Conservation (phyloP, 2,888 invertebrate species). For the Cataglyphis cursor region DNA sequence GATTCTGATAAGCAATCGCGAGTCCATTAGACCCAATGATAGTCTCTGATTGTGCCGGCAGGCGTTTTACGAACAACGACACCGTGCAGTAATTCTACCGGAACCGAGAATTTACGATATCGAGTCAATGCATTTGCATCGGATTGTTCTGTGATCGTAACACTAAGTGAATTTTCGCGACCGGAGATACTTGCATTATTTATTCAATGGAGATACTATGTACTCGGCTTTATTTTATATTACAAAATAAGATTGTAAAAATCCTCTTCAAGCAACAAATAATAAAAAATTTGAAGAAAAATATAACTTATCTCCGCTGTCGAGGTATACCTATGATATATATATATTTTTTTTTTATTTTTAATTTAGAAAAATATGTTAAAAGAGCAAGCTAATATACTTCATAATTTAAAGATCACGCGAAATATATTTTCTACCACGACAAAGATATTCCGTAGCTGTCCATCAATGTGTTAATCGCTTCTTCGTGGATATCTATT, state of each 20-base stretch:
- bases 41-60: slow-evolving; percentile 55
- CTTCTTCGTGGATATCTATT: background rate
- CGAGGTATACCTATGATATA: too few species aligned
- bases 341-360: background rate
- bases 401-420: slow-evolving; percentile 19
- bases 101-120: slow-evolving; percentile 60
- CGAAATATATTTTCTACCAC: slow-evolving; percentile 3
- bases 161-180: slow-evolving; percentile 45
- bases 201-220: slow-evolving; percentile 7
- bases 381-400: background rate
- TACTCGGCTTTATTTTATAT: background rate
- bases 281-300: background rate
- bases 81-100: slow-evolving; percentile 65
- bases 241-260: background rate
- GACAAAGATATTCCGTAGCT: background rate
- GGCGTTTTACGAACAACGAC: slow-evolving; percentile 63
- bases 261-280: background rate
- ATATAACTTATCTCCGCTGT: background rate
- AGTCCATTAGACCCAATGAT: slow-evolving; percentile 67
- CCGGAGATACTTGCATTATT: background rate
- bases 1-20: slow-evolving; percentile 70
- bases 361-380: background rate
- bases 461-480: slow-evolving; percentile 21
- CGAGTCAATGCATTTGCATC: slow-evolving; percentile 67
- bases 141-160: slow-evolving; percentile 50